Base-by-base conservation (phyloP, 2,797 vertebrate species). In the Ibycter americanus region DNA sequence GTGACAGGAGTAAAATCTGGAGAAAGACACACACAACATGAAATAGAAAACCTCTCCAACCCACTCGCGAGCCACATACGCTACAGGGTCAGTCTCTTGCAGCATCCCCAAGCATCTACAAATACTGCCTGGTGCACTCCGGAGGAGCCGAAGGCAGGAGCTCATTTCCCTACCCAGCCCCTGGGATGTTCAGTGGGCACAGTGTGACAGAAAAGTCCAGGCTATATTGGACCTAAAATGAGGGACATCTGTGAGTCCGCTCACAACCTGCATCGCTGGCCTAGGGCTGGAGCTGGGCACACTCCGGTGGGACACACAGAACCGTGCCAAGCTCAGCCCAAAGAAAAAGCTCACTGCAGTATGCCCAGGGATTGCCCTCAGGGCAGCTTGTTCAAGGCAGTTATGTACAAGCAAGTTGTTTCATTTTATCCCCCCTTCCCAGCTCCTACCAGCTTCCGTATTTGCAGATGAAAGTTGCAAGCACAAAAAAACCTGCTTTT, bases 1-100 rank as follows among this genome's bases (percentile, higher is more conserved):
- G 98, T 95, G 72, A 97, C 78, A 12, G 89, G 84, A 11, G 90
- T 76, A 26, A 94, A 85, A 34, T 95, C 98, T 98, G 96, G 86
- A 76, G 96, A 89, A 66, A 63, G 62, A 27, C 18, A 86, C 8
- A 12, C 13, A 8, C 0, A 8, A 26, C 5, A 2, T 29, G n/a
- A 40, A 56, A 13, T 12, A 49, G 59, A 52, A 66, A 87, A 15
- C 22, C 29, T 58, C 23, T 56, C 47, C 22, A 17, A 9, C 7
- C 18, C 36, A 0, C 15, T 4, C 12, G 1, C 0, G 1, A 22
- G 62, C 23, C 40, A 16, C 5, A 4, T 9, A 21, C 15, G 4
- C 32, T 9, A 8, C 55, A 3, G 42, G 63, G 42, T 26, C 65
- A 38, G 66, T 5, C 80, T n/a, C 38, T 5, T 6, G 19, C 70